Conservation (phyloP, 2,113 vertebrate species). For the Motacilla alba region DNA sequence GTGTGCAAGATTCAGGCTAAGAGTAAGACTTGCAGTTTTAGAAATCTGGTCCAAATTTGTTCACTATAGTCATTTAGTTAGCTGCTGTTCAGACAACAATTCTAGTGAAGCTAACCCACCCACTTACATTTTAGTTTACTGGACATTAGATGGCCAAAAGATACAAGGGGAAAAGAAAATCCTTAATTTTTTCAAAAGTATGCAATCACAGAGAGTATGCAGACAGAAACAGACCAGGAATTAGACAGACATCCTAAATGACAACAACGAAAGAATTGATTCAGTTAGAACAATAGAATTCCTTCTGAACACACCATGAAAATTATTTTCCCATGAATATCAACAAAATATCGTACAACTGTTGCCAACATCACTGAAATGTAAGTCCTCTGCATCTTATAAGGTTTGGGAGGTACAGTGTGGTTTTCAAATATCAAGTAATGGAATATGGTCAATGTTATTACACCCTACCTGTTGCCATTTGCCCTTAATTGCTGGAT, state of each 20-base stretch:
- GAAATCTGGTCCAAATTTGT: not conserved
- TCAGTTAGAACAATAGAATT: not conserved
- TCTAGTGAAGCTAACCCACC: not conserved
- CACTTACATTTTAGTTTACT: not conserved
- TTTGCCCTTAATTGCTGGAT: constrained; percentile 87
- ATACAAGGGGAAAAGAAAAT: not conserved
- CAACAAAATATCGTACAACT: not conserved
- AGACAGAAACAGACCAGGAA: not conserved
- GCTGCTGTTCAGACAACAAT: not conserved
- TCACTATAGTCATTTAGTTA: not conserved
- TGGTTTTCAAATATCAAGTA: not conserved
- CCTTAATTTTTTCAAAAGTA: not conserved
- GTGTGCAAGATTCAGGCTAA: not conserved
- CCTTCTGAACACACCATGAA: not conserved
- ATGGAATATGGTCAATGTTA: not conserved
- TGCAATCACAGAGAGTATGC: not conserved
- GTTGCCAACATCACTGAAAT: not conserved
- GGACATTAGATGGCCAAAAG: not conserved
- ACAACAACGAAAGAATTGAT: not conserved
- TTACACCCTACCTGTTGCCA: constrained; percentile 88
- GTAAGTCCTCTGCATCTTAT: not conserved
- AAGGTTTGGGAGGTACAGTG: not conserved
- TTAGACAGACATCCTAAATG: not conserved
- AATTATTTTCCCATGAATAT: not conserved
- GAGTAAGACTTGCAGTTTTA: not conserved